Base-by-base conservation (phyloP, 2,888 invertebrate species). In the Diplazon laetatorius region DNA sequence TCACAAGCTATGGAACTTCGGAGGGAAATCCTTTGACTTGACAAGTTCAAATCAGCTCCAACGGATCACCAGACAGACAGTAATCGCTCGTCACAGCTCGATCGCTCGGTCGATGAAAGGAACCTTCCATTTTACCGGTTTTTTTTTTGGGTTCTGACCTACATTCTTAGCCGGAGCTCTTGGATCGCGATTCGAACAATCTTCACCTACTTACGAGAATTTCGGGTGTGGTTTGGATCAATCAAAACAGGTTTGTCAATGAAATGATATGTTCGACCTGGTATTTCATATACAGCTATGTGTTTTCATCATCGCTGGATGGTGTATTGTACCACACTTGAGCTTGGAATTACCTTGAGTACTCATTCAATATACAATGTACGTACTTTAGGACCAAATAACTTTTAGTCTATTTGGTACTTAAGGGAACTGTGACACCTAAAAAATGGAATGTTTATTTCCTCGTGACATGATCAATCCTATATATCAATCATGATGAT, bases 11-110 rank as follows among this genome's bases (percentile, higher is more conserved):
- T n/a, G n/a, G n/a, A 52, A 1, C 6, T 52, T 30, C 14, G 25
- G 4, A 0, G 3, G 14, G 14, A 2, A 25, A 52, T 30, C 3
- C 42, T 12, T 2, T n/a, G 14, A n/a, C 8, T 55, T 4, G 2
- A n/a, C n/a, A 12, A 6, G 22, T 25, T 14, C 14, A 44, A 8
- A n/a, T 14, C 35, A 20, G 48, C 48, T n/a, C 42, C 22, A 20
- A 30, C 18, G 35, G 2, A 1, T 10, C n/a, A 9, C 16, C 8
- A 8, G 30, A 46, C 62, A 42, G 16, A 30, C 30, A 6, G 30
- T 30, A 30, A 6, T 30, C 2, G 39, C 42, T 37, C 30, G 65
- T 39, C 39, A 35, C 16, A 16, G 65, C 20, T 66, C 22, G 39
- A 52, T 39, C 35, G 25, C 16, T 42, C 39, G 39, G 14, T 30